These are phyloP conservation scores for Channallabes apus DNA, from an alignment of 2,797 vertebrate species.

Conservation along the genomic window DNA sequence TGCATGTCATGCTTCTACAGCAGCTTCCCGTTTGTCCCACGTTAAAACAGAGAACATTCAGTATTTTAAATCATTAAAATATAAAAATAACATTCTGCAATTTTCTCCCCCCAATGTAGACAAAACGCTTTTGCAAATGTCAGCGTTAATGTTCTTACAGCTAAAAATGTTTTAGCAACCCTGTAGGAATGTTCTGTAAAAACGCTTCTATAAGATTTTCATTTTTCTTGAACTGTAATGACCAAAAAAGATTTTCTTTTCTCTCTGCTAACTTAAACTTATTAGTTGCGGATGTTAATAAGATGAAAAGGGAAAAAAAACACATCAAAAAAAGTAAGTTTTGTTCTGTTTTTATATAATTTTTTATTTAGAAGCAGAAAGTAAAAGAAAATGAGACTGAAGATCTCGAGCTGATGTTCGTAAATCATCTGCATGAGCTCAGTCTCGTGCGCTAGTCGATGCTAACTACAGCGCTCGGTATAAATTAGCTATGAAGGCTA, in stretches of 20 bases:
- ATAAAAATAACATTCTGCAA: constrained; percentile 8
- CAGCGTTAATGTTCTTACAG: neutral
- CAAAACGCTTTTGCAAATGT: neutral
- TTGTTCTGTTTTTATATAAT: neutral
- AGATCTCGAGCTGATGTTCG: neutral
- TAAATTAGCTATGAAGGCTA: neutral
- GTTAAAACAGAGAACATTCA: neutral
- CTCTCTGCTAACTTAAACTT: neutral
- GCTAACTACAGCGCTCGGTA: neutral
- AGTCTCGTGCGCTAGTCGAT: neutral
- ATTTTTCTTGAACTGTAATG: neutral
- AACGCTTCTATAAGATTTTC: neutral
- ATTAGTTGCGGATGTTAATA: neutral
- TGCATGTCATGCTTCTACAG: neutral
- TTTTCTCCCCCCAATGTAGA: neutral
- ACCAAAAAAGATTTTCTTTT: no score
- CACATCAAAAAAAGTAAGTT: neutral
- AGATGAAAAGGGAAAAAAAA: no score
- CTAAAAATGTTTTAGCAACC: constrained; percentile 12
- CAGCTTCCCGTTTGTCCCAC: neutral
- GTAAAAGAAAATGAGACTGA: neutral
- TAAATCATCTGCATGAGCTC: neutral
- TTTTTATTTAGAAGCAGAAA: neutral
- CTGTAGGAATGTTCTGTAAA: neutral
- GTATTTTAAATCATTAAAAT: neutral